Evolutionary conservation across 1,140 invertebrate genomes (phyloP).

Genomic region (Sitophilus oryzae): DNA sequence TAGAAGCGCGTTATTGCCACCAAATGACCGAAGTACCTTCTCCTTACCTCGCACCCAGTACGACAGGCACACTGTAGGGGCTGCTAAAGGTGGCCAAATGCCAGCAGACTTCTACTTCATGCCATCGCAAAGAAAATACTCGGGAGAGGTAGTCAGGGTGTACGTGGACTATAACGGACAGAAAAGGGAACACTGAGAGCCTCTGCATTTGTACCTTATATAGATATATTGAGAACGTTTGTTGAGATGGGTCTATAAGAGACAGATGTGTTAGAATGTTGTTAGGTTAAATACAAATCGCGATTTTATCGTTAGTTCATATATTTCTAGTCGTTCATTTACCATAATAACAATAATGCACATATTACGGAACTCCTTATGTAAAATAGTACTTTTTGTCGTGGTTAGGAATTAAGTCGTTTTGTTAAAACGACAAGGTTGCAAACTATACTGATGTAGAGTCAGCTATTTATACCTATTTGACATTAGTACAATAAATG

Average conservation of each 20-base stretch:
- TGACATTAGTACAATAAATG: too few species aligned
- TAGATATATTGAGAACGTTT: too few species aligned
- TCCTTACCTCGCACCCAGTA: slow-evolving; percentile 47
- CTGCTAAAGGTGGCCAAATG: slow-evolving; percentile 35
- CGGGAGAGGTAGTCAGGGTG: slow-evolving; percentile 85
- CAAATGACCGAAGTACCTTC: slow-evolving; percentile 45
- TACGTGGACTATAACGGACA: slow-evolving; percentile 75
- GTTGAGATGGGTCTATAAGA: too few species aligned
- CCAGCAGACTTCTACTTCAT: slow-evolving; percentile 87
- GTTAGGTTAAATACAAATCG: too few species aligned
- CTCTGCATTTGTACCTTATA: too few species aligned
- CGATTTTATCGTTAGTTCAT: not conserved
- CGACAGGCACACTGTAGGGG: slow-evolving; percentile 44
- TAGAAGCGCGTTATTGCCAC: slow-evolving; percentile 32
- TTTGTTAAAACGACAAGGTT: too few species aligned
- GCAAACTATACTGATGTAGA: too few species aligned
- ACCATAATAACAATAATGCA: not conserved
- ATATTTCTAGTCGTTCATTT: not conserved
- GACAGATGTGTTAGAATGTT: too few species aligned
- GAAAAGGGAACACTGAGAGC: slow-evolving; percentile 18
- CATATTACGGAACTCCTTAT: not conserved
- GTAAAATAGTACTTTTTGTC: too few species aligned
- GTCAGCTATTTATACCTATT: too few species aligned
- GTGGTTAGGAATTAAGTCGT: too few species aligned
- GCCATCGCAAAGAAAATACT: slow-evolving; percentile 89